Base-by-base conservation (phyloP, 1,140 invertebrate genomes). In the Augochlora pura region DNA sequence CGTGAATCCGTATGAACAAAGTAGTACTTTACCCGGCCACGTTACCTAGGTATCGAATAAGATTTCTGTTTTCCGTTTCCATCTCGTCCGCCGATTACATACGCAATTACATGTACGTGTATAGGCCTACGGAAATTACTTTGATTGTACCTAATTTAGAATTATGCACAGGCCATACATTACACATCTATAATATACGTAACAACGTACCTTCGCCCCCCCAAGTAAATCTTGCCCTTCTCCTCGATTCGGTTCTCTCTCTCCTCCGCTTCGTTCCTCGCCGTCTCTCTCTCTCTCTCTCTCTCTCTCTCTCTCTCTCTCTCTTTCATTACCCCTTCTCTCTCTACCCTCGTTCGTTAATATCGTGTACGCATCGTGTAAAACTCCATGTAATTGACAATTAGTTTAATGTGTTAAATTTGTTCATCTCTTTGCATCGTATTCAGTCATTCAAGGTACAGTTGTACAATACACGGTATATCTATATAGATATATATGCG, bases 141-240 rank as follows among this genome's bases (percentile, higher is more conserved):
- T 80, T 65, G 77, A 82, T 83, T 77, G 81, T 87, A 86, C 39
- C 84, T 87, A 87, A 87, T 87, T 87, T 87, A 87, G 85, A 87
- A 87, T 87, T 83, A 87, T 86, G 81, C 81, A 81, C 84, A 86
- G 85, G 85, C 75, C 85, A 71, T 86, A 85, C 77, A 83, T 83
- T 74, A 69, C 70, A 86, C 83, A 85, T 80, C 66, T 78, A 49
- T 38, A 32, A n/a, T 60, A 42, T 14, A 46, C 57, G 69, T 23
- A 59, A 76, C 46, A 32, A 52, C 39, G 83, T 80, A 72, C 69
- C n/a, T 57, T 21, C 21, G 7, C n/a, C 54, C n/a, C 54, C n/a
- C n/a, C n/a, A n/a, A n/a, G 54, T n/a, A 8, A 57, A 57, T 57
- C 54, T n/a, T 21, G 54, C 54, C 6, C 18, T 4, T n/a, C 21